These are phyloP conservation scores for Mechanitis mazaeus DNA, from an alignment of 2,888 invertebrate genomes.

Conservation along the genomic window DNA sequence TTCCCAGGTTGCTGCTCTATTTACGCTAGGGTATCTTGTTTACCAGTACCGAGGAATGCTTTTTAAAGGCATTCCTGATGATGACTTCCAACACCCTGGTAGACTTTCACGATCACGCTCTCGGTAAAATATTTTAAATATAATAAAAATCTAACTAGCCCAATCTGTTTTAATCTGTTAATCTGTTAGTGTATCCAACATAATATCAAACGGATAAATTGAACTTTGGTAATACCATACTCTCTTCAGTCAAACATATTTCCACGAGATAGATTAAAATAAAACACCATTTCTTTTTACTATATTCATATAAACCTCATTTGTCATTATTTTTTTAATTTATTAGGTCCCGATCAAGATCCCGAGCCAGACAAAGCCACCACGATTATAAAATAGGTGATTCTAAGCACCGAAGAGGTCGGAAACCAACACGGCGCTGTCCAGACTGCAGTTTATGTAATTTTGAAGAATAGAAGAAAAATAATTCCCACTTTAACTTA, in stretches of 20 bases:
- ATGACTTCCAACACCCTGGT: slow-evolving; percentile 22
- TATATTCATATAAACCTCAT: too few species aligned
- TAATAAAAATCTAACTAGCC: too few species aligned
- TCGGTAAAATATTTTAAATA: slow-evolving; percentile 33
- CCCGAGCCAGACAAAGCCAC: slow-evolving; percentile 35
- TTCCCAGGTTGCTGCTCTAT: slow-evolving; percentile 45
- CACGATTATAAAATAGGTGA: slow-evolving; percentile 34
- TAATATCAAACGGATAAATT: too few species aligned
- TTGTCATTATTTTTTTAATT: slow-evolving; percentile 1
- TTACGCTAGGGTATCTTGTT: slow-evolving; percentile 46
- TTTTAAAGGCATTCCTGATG: slow-evolving; percentile 26
- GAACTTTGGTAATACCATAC: too few species aligned
- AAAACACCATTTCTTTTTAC: too few species aligned
- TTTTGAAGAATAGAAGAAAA: slow-evolving; percentile 26
- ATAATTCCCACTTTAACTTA: neutral
- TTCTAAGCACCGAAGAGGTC: slow-evolving; percentile 41
- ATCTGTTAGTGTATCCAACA: neutral
- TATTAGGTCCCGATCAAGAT: slow-evolving; percentile 35
- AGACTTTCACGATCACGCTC: slow-evolving; percentile 44
- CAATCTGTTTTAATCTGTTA: neutral
- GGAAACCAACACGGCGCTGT: slow-evolving; percentile 43
- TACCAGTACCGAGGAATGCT: slow-evolving; percentile 49
- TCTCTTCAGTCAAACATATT: too few species aligned
- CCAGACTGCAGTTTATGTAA: slow-evolving; percentile 46
- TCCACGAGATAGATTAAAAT: too few species aligned